Base-by-base conservation (phyloP, 2,888 invertebrate species). In the Labia minor region DNA sequence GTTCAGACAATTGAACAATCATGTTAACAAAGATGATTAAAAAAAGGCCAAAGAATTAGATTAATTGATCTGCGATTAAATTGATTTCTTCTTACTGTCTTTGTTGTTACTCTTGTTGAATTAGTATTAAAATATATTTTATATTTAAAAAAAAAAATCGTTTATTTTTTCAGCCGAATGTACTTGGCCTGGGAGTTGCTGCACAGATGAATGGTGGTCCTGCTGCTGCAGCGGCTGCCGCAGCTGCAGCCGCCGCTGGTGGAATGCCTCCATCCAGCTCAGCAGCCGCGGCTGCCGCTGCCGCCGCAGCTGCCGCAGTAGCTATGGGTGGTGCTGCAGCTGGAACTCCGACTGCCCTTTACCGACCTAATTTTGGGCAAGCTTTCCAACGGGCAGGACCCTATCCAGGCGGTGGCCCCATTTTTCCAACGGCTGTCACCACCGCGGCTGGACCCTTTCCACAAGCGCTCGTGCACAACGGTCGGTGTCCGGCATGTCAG, bases 351-450 rank as follows among this genome's bases (percentile, higher is more conserved):
- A 82, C 83, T 68, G 86, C 87, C 66, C 80, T 88, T 78, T 88
- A 87, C 79, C 81, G 88, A 78, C 87, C 87, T 63, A 85, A 87
- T 72, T 88, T 88, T 77, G 85, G 86, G 63, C 86, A 84, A 74
- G 86, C 87, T 21, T 88, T 87, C 74, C 87, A 87, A 68, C 83
- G 86, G 65, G 80, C 82, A 37, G 82, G 81, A 19, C 77, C 78
- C 19, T 37, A 20, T 26, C 62, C 62, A 19, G 65, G n/a, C 14
- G 63, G 66, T 4, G 67, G 64, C 18, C 65, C 68, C 8, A 62
- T 70, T 19, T 67, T 69, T 63, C 67, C 67, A 14, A 62, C 69
- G 33, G 66, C 68, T 19, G 62, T 18, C 61, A 19, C 10, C 64
- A 37, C 63, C 61, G 19, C 66, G 49, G 49, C 49, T 11, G 49